These are phyloP conservation scores for Abrostola triplasia DNA, from an alignment of 2,888 invertebrate species.

Conservation along the genomic window DNA sequence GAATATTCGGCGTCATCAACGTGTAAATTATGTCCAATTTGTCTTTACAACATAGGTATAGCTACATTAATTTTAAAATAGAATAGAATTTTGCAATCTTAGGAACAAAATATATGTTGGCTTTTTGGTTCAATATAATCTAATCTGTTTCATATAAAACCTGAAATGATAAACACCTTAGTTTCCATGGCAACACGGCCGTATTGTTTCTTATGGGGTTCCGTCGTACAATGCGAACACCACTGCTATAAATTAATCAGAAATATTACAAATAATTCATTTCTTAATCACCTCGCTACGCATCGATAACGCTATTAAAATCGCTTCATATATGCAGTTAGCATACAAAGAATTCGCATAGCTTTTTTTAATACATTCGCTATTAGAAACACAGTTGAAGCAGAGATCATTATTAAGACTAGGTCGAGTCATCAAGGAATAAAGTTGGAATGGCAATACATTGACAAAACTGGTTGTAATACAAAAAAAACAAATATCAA, in stretches of 20 bases:
- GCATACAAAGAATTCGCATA: slow-evolving; percentile 30
- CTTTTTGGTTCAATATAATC: slow-evolving; percentile 6
- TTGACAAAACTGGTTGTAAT: too few species aligned
- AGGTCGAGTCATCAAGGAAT: slow-evolving; percentile 26
- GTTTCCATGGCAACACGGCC: slow-evolving; percentile 62
- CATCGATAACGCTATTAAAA: slow-evolving; percentile 29
- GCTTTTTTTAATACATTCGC: slow-evolving; percentile 42
- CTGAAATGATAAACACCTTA: slow-evolving; percentile 77
- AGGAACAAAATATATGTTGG: neutral
- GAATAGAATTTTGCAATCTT: neutral
- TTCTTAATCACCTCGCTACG: slow-evolving; percentile 42
- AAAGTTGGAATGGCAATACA: too few species aligned
- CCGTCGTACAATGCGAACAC: slow-evolving; percentile 59
- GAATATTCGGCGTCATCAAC: slow-evolving; percentile 6
- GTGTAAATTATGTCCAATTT: slow-evolving; percentile 2
- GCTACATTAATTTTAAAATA: neutral
- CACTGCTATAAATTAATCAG: slow-evolving; percentile 74
- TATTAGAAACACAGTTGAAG: neutral
- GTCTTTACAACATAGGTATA: neutral
- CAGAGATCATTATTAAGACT: slow-evolving; percentile 3
- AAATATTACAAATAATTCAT: slow-evolving; percentile 45
- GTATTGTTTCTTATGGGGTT: slow-evolving; percentile 76
- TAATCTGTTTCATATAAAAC: slow-evolving; percentile 29
- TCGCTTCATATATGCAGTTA: slow-evolving; percentile 29
- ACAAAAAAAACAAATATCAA: slow-evolving; percentile 20